Evolutionary conservation across 2,888 invertebrate species (phyloP).

Genomic region (Marronus borbonicus): DNA sequence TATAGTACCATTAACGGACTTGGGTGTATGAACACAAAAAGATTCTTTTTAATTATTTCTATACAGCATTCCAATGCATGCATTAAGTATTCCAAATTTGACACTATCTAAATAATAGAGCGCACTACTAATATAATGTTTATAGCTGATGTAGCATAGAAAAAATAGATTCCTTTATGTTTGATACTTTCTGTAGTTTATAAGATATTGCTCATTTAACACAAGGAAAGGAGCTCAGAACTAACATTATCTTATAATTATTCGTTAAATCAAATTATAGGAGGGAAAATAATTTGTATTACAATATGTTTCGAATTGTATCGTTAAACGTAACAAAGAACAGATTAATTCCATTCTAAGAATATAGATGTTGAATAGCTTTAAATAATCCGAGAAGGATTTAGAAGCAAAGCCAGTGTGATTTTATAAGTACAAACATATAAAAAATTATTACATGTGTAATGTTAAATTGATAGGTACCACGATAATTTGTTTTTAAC

Average conservation of each 20-base stretch:
- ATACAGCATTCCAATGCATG: slow-evolving; percentile 13
- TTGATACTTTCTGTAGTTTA: background rate
- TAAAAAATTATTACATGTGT: no score
- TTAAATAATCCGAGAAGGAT: background rate
- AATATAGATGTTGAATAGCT: background rate
- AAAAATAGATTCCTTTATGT: background rate
- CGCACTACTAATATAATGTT: slow-evolving; percentile 5
- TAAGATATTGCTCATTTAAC: background rate
- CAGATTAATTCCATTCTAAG: background rate
- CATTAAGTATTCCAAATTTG: slow-evolving; percentile 10
- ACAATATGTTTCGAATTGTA: background rate
- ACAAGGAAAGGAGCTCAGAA: background rate
- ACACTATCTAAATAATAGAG: slow-evolving; percentile 9
- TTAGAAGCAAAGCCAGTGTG: background rate
- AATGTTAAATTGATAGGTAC: no score
- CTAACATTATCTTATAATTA: background rate
- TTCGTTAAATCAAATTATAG: background rate
- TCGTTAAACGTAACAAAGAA: background rate
- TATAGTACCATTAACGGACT: background rate
- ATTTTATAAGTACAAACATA: slow-evolving; percentile 13
- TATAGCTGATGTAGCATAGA: slow-evolving; percentile 2
- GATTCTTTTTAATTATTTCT: background rate
- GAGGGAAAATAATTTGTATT: background rate
- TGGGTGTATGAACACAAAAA: slow-evolving; percentile 3
- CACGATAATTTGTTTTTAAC: no score